A percentile compares a stretch with the other conserved stretches of the same genome.
Evolutionary conservation across 2,888 invertebrate species (phyloP).

Genomic region (Sphecodes monilicornis): DNA sequence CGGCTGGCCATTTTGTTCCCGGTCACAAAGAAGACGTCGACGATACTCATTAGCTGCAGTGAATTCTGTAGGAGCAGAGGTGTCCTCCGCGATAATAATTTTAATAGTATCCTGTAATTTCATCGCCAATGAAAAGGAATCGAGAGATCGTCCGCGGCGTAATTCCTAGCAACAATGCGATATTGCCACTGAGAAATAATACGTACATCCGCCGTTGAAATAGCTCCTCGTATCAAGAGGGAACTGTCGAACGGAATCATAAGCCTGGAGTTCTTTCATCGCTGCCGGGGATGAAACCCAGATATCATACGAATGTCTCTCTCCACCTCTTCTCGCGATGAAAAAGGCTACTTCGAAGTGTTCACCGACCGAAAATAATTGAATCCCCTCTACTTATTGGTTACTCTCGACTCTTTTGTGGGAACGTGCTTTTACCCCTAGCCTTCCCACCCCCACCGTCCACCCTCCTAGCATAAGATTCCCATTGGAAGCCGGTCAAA

Average conservation of each 20-base stretch:
- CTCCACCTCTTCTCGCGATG: conserved; percentile 27
- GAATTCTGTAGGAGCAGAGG: not conserved
- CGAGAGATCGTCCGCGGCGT: not conserved
- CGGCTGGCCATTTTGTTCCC: not conserved
- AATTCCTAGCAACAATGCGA: conserved; percentile 25
- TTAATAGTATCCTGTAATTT: conserved; percentile 9
- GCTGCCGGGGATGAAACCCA: conserved; percentile 26
- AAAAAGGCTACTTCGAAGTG: conserved; percentile 51
- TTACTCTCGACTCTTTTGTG: conserved; percentile 50
- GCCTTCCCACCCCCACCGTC: not conserved
- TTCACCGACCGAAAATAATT: conserved; percentile 62
- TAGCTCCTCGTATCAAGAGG: conserved; percentile 38
- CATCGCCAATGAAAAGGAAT: not conserved
- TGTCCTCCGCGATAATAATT: not conserved
- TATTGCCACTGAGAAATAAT: conserved; percentile 31
- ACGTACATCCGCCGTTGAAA: conserved; percentile 8
- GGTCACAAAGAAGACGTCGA: not conserved
- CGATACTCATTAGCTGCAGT: not conserved
- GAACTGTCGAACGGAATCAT: conserved; percentile 36
- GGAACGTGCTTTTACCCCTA: conserved; percentile 29
- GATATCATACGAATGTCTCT: conserved; percentile 53
- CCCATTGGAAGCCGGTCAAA: conserved; percentile 44
- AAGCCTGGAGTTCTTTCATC: conserved; percentile 46
- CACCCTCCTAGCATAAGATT: conserved; percentile 26
- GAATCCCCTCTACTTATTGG: conserved; percentile 60